Conservation (phyloP, 1,140 invertebrate genomes). For the Drosophila elegans region DNA sequence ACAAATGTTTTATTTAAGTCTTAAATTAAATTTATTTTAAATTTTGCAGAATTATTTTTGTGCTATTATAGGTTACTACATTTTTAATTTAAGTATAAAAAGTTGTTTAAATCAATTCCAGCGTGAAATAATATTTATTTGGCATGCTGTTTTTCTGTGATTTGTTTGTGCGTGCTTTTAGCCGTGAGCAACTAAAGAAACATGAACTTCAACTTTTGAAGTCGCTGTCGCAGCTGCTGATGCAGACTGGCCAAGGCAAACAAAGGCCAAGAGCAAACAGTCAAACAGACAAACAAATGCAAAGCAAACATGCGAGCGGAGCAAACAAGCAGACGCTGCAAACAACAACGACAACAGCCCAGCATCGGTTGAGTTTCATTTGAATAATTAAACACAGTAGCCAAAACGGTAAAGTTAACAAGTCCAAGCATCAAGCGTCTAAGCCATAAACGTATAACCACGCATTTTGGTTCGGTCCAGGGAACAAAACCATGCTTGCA, state of each 20-base stretch:
- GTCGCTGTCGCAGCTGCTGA: slow-evolving; percentile 21
- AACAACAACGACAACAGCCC: slow-evolving; percentile 37
- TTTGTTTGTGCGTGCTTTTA: slow-evolving; percentile 33
- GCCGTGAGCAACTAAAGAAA: slow-evolving; percentile 49
- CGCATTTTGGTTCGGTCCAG: neutral
- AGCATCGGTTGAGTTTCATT: slow-evolving; percentile 45
- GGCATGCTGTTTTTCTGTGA: slow-evolving; percentile 9
- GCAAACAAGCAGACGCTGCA: slow-evolving; percentile 33
- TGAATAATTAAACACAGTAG: slow-evolving; percentile 68
- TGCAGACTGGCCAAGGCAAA: slow-evolving; percentile 62
- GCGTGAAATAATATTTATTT: slow-evolving; percentile 22
- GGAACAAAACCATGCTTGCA: neutral
- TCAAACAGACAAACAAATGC: slow-evolving; percentile 51
- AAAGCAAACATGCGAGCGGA: slow-evolving; percentile 61
- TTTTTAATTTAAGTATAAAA: no score
- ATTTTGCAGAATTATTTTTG: no score
- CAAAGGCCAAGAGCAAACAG: slow-evolving; percentile 59
- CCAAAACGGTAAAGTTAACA: slow-evolving; percentile 24
- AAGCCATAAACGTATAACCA: slow-evolving; percentile 1
- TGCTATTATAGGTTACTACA: no score
- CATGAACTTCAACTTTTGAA: slow-evolving; percentile 53
- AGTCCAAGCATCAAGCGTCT: slow-evolving; percentile 3
- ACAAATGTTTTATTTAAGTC: no score
- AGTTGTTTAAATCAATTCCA: no score
- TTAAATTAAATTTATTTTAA: no score